A percentile compares a stretch with the other conserved stretches of the same genome.
Evolutionary conservation across 2,888 invertebrate species (phyloP).

Genomic region (Rugalucina vietnamica): DNA sequence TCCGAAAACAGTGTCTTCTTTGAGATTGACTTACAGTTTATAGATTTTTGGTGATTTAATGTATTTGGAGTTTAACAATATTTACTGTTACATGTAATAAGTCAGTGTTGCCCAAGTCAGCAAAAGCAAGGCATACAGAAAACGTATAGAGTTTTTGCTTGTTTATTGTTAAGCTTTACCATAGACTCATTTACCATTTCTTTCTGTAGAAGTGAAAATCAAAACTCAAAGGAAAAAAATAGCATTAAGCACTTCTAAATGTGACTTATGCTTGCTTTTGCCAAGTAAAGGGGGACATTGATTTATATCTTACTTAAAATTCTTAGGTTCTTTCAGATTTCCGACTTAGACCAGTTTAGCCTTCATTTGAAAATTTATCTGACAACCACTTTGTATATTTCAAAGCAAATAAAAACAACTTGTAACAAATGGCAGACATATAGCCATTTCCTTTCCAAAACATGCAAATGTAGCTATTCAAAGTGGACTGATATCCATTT

Average conservation of each 20-base stretch:
- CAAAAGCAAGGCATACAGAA: neutral
- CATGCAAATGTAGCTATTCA: too few relatives aligned
- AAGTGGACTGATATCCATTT: too few relatives aligned
- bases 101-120: neutral
- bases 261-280: slow-evolving; percentile 1
- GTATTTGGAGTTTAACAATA: too few relatives aligned
- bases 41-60: neutral
- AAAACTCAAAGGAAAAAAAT: too few relatives aligned
- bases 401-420: neutral
- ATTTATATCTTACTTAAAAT: neutral
- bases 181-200: too few relatives aligned
- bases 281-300: slow-evolving; percentile 2
- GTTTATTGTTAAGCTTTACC: too few relatives aligned
- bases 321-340: slow-evolving; percentile 2
- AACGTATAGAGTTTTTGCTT: too few relatives aligned
- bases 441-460: too few relatives aligned
- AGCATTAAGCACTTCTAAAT: too few relatives aligned
- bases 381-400: neutral
- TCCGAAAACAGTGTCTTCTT: neutral
- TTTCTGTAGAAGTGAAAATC: too few relatives aligned
- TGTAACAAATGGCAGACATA: slow-evolving; percentile 11
- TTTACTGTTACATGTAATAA: slow-evolving; percentile 1
- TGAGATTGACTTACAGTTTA: neutral
- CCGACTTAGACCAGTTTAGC: neutral
- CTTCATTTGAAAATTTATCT: neutral